Base-by-base conservation (phyloP, 2,797 vertebrate genomes). In the Dendrocincla fuliginosa region DNA sequence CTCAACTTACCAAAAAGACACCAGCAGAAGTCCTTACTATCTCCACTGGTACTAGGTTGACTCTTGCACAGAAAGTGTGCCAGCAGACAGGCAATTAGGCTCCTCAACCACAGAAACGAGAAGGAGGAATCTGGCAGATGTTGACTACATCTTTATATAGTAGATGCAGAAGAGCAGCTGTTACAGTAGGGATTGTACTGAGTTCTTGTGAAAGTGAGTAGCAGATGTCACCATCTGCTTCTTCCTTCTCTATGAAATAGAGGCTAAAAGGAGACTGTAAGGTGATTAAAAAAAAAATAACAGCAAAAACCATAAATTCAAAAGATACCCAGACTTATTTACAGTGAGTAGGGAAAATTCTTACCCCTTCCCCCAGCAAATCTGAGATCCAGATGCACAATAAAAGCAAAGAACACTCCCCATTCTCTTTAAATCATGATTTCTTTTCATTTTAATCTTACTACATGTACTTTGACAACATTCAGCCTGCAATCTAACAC, bases 151-250 rank as follows among this genome's bases (percentile, higher is more conserved):
- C 78, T 85, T 61, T 75, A 65, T 81, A 71, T 3, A 77, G 79
- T 32, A 94, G 63, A 89, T 5, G 9, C 60, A 83, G 81, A 77
- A 87, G 44, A 73, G 69, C 93, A 96, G 94, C 94, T 97, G 95
- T 70, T 74, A 60, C 24, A 59, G 74, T 12, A 56, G 27, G 61
- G 78, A 83, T 87, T 92, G 87, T 23, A 71, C 4, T 11, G 65
- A 89, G 91, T 96, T 87, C 70, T 95, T 76, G 74, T 95, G 80
- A 94, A 91, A 90, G 83, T 86, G 6, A 2, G 83, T 71, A 86
- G 92, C 94, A 97, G 91, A 92, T 95, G 93, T 92, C 73, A 95
- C 71, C 95, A 96, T 52, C 92, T 96, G 94, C 82, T 93, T 92
- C 61, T 89, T 79, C 50, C 33, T 68, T 67, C 63, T 59, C 77